These are phyloP conservation scores for Scotopteryx bipunctaria DNA, from an alignment of 2,888 invertebrate species.

Conservation along the genomic window DNA sequence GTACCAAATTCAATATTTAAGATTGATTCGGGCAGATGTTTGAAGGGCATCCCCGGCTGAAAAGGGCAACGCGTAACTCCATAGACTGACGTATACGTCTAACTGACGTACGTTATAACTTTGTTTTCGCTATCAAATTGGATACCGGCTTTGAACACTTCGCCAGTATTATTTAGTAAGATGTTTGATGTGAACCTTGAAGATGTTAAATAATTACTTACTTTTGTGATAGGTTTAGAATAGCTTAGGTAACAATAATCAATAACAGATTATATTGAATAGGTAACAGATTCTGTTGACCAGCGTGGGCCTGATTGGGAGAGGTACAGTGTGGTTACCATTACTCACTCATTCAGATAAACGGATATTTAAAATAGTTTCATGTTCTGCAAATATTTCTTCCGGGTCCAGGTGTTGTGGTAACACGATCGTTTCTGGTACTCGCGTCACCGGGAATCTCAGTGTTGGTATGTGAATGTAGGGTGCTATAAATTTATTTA, in stretches of 20 bases:
- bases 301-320: too few relatives aligned
- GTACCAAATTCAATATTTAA: constrained; percentile 82
- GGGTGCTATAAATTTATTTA: too few relatives aligned
- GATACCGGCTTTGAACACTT: constrained; percentile 4
- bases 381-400: too few relatives aligned
- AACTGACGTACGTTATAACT: constrained; percentile 13
- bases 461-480: too few relatives aligned
- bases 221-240: neutral
- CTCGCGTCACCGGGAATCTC: too few relatives aligned
- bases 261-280: too few relatives aligned
- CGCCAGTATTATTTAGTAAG: neutral
- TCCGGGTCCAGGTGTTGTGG: too few relatives aligned
- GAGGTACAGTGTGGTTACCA: too few relatives aligned
- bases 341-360: too few relatives aligned
- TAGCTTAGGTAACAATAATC: neutral
- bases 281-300: too few relatives aligned
- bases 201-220: neutral
- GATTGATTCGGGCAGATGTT: constrained; percentile 81
- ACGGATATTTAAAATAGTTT: too few relatives aligned
- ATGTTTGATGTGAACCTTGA: constrained; percentile 1
- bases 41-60: constrained; percentile 57
- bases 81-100: constrained; percentile 4
- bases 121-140: constrained; percentile 19
- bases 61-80: constrained; percentile 49
- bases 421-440: too few relatives aligned